These are phyloP conservation scores for Fistularia commersonii DNA, from an alignment of 2,797 vertebrate species.

Conservation along the genomic window DNA sequence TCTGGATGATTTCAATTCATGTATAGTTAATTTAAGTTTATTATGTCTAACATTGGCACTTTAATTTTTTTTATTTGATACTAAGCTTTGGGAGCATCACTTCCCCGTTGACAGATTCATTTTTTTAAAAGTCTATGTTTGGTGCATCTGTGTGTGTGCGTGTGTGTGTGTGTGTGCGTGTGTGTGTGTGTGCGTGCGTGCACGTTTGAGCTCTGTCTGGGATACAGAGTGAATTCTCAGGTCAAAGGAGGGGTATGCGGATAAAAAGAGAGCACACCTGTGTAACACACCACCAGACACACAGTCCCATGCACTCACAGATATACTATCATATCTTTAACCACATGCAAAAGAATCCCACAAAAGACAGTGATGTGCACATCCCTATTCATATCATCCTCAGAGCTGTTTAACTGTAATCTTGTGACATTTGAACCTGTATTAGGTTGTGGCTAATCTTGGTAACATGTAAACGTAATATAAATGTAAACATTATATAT, in stretches of 20 bases:
- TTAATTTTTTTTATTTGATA: slow-evolving; percentile 14
- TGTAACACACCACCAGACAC: slow-evolving; percentile 43
- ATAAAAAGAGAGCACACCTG: slow-evolving; percentile 65
- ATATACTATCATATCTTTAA: slow-evolving; percentile 29
- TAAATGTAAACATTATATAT: slow-evolving; percentile 77
- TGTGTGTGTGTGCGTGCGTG: slow-evolving; percentile 20
- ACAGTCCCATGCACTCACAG: slow-evolving; percentile 24
- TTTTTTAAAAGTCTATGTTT: slow-evolving; percentile 31
- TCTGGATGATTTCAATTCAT: slow-evolving; percentile 16
- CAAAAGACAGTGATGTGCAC: slow-evolving; percentile 36
- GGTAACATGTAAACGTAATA: slow-evolving; percentile 75
- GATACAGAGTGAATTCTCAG: slow-evolving; percentile 60
- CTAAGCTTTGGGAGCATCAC: slow-evolving; percentile 18
- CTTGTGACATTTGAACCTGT: slow-evolving; percentile 75
- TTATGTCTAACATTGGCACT: slow-evolving; percentile 10
- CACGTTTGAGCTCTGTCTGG: slow-evolving; percentile 47
- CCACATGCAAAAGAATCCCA: slow-evolving; percentile 27
- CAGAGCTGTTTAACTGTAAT: slow-evolving; percentile 71
- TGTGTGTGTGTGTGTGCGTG: slow-evolving; percentile 17
- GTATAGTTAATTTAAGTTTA: slow-evolving; percentile 11
- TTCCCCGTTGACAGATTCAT: slow-evolving; percentile 26
- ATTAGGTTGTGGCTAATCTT: slow-evolving; percentile 76
- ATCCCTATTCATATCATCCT: slow-evolving; percentile 48
- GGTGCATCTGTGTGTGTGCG: slow-evolving; percentile 10
- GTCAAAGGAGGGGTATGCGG: slow-evolving; percentile 55